phyloP scores from a whole-genome alignment of 1,140 invertebrate genomes.

The Yoshiicerus persimilis region DNA sequence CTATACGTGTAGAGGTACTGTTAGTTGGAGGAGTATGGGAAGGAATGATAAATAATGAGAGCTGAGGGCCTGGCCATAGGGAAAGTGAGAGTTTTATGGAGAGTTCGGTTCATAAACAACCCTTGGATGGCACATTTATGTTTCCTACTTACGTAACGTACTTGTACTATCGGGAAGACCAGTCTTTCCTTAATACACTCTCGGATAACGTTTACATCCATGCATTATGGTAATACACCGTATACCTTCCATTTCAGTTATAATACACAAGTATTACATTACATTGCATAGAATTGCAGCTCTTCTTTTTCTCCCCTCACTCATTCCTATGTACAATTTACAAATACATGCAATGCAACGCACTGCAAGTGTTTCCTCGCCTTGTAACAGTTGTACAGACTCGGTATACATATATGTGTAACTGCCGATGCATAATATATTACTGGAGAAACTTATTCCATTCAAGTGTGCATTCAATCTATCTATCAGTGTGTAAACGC shows the following conservation, averaged over 20 bases:
- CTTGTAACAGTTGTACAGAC: not conserved
- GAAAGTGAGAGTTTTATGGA: constrained; percentile 37
- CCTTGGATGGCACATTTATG: constrained; percentile 35
- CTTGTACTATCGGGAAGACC: not conserved
- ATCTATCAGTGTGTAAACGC: not conserved
- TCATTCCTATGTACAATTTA: not conserved
- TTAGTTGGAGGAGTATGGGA: not conserved
- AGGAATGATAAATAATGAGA: constrained; percentile 32
- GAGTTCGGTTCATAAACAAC: constrained; percentile 35
- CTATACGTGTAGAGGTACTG: not conserved
- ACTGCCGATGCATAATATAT: not conserved
- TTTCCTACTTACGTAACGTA: constrained; percentile 31
- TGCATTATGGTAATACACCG: not conserved
- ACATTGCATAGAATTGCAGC: not conserved
- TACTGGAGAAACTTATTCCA: too few species aligned
- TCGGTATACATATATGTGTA: not conserved
- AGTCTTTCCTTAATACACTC: not conserved
- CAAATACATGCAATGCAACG: not conserved
- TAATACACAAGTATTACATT: not conserved
- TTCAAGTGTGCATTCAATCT: not conserved
- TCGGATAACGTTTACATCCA: not conserved
- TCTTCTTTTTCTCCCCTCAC: not conserved
- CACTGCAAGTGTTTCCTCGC: not conserved
- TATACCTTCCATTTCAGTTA: not conserved
- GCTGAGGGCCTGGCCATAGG: not conserved